Conservation (phyloP, 2,888 invertebrate genomes). For the Heliconius aoede region DNA sequence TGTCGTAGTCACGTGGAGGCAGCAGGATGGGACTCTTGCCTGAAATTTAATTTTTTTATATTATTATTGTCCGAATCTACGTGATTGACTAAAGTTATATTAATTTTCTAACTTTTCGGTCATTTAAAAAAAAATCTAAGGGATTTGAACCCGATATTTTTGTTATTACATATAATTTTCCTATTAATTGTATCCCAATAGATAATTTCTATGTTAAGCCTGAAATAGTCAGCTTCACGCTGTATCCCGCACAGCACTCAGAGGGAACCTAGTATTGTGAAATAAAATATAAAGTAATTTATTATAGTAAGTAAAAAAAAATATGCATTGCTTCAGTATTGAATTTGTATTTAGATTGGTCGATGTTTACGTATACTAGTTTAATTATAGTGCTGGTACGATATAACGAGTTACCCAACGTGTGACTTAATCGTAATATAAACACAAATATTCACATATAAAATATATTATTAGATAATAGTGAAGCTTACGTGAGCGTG, state of each 20-base stretch:
- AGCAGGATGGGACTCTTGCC: constrained; percentile 90
- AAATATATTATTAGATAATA: not conserved
- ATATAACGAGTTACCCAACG: not conserved
- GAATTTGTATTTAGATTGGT: not conserved
- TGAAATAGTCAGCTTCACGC: too few relatives aligned
- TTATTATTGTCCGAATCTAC: not conserved
- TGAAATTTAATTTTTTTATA: constrained; percentile 51
- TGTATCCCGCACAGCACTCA: too few relatives aligned
- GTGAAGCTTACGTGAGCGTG: not conserved
- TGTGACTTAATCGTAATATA: not conserved
- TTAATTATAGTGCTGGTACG: not conserved
- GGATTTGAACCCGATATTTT: not conserved
- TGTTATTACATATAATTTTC: not conserved
- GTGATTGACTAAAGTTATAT: too few relatives aligned
- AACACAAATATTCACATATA: constrained; percentile 9
- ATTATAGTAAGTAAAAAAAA: not conserved
- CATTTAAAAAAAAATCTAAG: not conserved
- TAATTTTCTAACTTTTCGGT: not conserved
- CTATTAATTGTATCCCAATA: not conserved
- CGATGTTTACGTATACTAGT: not conserved
- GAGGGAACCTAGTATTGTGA: too few relatives aligned
- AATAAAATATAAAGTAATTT: not conserved
- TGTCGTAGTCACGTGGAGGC: constrained; percentile 97
- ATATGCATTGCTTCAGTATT: not conserved
- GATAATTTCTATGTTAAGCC: not conserved